Percentiles rank a stretch among this genome's conserved stretches.
phyloP scores from a whole-genome alignment of 1,140 invertebrate species.

The Lethrus apterus region DNA sequence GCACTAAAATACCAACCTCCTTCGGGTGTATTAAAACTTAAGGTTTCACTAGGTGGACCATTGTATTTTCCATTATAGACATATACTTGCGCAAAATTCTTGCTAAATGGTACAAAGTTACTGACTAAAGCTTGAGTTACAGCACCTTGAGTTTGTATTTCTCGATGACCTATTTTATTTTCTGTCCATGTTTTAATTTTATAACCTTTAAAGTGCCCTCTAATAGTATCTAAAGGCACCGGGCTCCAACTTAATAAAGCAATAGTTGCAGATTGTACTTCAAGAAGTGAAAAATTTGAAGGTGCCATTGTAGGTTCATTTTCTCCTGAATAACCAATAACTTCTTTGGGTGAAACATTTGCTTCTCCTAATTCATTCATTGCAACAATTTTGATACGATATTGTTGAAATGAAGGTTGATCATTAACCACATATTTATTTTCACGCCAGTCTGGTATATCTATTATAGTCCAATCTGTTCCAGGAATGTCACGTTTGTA shows the following conservation, averaged over 20 bases:
- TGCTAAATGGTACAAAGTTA: conserved; percentile 82
- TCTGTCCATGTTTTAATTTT: conserved; percentile 94
- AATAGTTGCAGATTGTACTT: conserved; percentile 64
- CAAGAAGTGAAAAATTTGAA: conserved; percentile 71
- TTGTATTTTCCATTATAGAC: conserved; percentile 87
- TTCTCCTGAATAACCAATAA: conserved; percentile 92
- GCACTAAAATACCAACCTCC: conserved; percentile 52
- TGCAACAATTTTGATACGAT: conserved; percentile 86
- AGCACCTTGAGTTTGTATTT: conserved; percentile 71
- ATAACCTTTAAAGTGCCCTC: conserved; percentile 91
- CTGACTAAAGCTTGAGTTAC: conserved; percentile 65
- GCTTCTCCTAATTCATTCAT: conserved; percentile 86
- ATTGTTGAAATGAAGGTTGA: conserved; percentile 86
- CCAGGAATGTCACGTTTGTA: conserved; percentile 76
- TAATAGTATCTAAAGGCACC: conserved; percentile 65
- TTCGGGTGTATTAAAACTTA: conserved; percentile 85
- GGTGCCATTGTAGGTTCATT: conserved; percentile 77
- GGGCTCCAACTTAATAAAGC: conserved; percentile 80
- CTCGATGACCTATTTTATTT: conserved; percentile 49
- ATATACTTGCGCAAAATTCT: conserved; percentile 82
- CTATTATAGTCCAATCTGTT: conserved; percentile 58
- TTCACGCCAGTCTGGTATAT: conserved; percentile 70
- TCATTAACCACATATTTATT: conserved; percentile 63
- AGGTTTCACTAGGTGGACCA: conserved; percentile 78
- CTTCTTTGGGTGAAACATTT: conserved; percentile 70